phyloP scores from a whole-genome alignment of 2,797 vertebrate genomes.

The Tokudaia muenninki region DNA sequence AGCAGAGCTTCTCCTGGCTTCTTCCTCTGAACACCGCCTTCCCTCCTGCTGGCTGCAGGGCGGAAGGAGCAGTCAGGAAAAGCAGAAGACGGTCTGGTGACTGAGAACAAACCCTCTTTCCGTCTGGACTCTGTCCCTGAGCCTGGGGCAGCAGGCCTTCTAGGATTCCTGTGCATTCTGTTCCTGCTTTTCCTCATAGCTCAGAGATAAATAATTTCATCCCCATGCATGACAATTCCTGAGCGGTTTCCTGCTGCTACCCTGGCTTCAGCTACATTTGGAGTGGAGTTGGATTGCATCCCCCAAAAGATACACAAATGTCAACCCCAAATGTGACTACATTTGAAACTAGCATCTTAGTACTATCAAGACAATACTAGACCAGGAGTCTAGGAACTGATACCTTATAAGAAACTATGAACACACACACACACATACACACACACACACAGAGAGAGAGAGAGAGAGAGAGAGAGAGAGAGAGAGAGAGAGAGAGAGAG shows the following conservation, averaged over 20 bases:
- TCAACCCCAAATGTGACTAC: neutral
- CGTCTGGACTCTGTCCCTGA: slow-evolving; percentile 35
- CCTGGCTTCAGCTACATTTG: neutral
- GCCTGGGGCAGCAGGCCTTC: neutral
- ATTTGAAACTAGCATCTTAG: neutral
- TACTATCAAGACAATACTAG: neutral
- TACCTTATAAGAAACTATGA: neutral
- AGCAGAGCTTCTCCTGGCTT: neutral
- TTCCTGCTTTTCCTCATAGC: neutral
- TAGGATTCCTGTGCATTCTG: neutral
- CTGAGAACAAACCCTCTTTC: neutral
- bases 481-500: too few species aligned
- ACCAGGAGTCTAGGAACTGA: neutral
- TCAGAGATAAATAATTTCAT: neutral
- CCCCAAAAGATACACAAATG: neutral
- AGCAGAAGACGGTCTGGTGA: slow-evolving; percentile 66
- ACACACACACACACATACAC: neutral
- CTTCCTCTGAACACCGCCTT: neutral
- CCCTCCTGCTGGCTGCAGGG: slow-evolving; percentile 2
- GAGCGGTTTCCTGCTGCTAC: neutral
- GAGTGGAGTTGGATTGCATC: neutral
- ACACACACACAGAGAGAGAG: too few species aligned
- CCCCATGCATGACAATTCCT: neutral
- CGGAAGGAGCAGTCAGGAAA: slow-evolving; percentile 56
- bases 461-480: too few species aligned